Percentiles rank a stretch among this genome's conserved stretches.
These are phyloP conservation scores for Manis pentadactyla DNA, from an alignment of 2,797 vertebrate genomes.

Conservation along the genomic window DNA sequence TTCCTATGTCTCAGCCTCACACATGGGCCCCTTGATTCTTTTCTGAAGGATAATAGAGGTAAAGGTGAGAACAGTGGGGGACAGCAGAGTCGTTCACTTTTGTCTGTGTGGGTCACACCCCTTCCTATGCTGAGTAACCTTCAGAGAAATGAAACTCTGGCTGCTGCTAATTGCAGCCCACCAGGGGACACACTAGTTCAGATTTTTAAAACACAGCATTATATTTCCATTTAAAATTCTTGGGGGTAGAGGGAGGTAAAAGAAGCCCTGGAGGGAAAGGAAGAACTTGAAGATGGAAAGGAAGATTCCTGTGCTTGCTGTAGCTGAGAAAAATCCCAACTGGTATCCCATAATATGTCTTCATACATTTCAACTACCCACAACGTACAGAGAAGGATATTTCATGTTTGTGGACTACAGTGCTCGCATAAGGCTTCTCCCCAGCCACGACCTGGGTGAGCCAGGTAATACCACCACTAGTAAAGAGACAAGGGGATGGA, in stretches of 20 bases:
- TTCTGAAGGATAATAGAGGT: not conserved
- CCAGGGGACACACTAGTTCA: not conserved
- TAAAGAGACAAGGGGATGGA: not conserved
- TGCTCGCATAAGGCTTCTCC: not conserved
- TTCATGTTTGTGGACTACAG: not conserved
- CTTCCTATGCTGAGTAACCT: not conserved
- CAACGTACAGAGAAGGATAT: not conserved
- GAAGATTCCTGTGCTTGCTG: not conserved
- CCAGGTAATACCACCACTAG: not conserved
- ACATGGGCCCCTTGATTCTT: not conserved
- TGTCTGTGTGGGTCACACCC: not conserved
- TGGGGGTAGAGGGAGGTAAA: not conserved
- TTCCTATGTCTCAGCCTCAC: not conserved
- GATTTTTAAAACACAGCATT: not conserved
- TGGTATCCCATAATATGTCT: not conserved
- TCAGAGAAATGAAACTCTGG: not conserved
- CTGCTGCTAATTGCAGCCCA: not conserved
- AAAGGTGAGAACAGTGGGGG: not conserved
- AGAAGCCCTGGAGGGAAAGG: not conserved
- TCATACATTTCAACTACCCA: not conserved
- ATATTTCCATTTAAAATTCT: conserved; percentile 36
- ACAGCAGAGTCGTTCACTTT: not conserved
- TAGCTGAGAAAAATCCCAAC: not conserved
- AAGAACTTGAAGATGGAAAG: not conserved
- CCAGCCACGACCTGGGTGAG: too few relatives aligned